Base-by-base conservation (phyloP, 1,140 invertebrate genomes). In the Maconellicoccus hirsutus region DNA sequence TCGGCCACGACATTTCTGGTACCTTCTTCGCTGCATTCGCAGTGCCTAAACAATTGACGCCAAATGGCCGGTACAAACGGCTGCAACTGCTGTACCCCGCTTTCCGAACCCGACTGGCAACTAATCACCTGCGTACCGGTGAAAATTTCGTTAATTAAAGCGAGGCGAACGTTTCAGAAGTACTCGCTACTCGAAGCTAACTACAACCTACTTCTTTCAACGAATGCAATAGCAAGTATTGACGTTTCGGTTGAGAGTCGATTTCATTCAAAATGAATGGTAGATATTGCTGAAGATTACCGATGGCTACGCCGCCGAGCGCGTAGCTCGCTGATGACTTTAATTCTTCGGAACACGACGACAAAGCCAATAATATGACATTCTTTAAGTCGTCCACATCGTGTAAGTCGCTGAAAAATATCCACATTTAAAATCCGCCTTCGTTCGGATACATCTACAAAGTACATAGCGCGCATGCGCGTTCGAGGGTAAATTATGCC, bases 1-100 rank as follows among this genome's bases (percentile, higher is more conserved):
- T 99, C 97, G 0, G 97, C 94, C 2, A 99, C 96, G 2, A 99
- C 95, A 81, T 98, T 98, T 59, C 97, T 84, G 10, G 95, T 98
- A 22, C 96, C 96, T 82, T 99, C 96, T 81, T 98, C 97, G 0
- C 85, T 86, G 75, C 94, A 98, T 79, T 98, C 93, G 75, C 94
- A 96, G 78, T 98, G 94, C 76, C 89, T 87, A 74, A 97, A 94
- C 0, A 99, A 81, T 73, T 92, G 86, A 66, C 86, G 81, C 92
- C 92, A 95, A 75, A 95, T 95, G 61, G 90, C 88, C 75, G 91
- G 88, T 75, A 96, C 90, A 77, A 93, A 94, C 12, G 89, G 91
- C 77, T 93, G 84, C 12, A 96, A 78, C 69, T 88, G 86, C 71
- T 90, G 85, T 0, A 95, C 85, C 22, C 91, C 90, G 70, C 85